phyloP scores from a whole-genome alignment of 2,888 invertebrate genomes.

The Elysia crispata region DNA sequence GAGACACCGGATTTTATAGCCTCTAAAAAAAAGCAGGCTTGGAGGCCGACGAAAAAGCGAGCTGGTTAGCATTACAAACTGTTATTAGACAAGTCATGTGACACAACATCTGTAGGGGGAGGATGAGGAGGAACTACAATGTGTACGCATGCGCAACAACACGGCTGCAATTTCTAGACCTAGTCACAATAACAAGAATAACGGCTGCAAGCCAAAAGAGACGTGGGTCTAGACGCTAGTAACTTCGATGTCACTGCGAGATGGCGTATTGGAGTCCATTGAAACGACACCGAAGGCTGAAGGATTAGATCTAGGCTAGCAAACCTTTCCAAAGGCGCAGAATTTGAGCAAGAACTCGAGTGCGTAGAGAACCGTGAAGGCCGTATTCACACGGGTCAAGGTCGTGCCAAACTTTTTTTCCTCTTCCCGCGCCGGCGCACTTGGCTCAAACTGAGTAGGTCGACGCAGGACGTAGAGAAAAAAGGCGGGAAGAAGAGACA shows the following conservation, averaged over 20 bases:
- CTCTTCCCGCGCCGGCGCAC: background rate
- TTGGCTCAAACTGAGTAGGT: conserved; percentile 54
- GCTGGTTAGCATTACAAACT: background rate
- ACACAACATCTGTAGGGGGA: background rate
- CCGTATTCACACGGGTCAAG: conserved; percentile 88
- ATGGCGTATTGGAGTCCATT: no score
- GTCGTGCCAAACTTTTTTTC: conserved; percentile 39
- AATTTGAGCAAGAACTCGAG: conserved; percentile 99
- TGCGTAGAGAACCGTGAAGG: conserved; percentile 99
- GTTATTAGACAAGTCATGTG: background rate
- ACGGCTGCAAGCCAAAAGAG: no score
- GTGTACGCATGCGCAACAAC: no score
- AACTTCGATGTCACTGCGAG: no score
- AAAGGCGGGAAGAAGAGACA: conserved; percentile 18
- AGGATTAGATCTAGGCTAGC: conserved; percentile 36
- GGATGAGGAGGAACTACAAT: background rate
- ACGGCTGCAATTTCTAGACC: no score
- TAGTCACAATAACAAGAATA: no score
- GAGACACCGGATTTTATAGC: background rate
- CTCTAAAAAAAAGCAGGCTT: background rate
- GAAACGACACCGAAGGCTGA: no score
- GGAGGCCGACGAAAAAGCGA: background rate
- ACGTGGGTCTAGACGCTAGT: no score
- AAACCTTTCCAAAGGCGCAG: conserved; percentile 99
- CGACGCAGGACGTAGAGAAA: background rate